Conservation (phyloP, 2,797 vertebrate genomes). For the Ceyx erithaca region DNA sequence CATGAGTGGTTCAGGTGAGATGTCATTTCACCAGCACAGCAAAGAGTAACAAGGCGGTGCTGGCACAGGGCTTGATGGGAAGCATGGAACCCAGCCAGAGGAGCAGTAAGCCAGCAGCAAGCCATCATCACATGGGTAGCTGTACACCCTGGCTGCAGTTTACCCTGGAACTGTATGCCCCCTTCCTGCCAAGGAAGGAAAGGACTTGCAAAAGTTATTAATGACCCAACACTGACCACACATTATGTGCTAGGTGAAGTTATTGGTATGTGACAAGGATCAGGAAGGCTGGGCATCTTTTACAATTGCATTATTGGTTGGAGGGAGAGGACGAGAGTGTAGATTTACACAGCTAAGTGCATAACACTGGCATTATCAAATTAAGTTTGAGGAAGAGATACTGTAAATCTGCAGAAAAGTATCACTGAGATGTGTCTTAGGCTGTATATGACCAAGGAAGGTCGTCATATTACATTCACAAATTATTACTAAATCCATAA, state of each 20-base stretch:
- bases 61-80: not conserved
- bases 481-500: not conserved
- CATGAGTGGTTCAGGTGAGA: slow-evolving; percentile 30
- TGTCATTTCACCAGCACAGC: not conserved
- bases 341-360: not conserved
- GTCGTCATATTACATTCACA: not conserved
- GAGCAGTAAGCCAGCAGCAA: not conserved
- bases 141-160: accelerated
- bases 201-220: not conserved
- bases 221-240: not conserved
- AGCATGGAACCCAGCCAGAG: not conserved
- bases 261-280: not conserved
- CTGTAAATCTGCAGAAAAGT: not conserved
- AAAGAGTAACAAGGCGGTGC: not conserved
- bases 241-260: accelerated
- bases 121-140: not conserved
- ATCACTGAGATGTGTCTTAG: not conserved
- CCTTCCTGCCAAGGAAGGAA: not conserved
- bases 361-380: not conserved
- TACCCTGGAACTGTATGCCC: not conserved
- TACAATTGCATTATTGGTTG: not conserved
- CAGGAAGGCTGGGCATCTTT: not conserved
- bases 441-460: not conserved
- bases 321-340: not conserved
- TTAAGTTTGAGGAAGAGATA: not conserved